Conservation (phyloP, 2,113 vertebrate species). For the Proteles cristata region DNA sequence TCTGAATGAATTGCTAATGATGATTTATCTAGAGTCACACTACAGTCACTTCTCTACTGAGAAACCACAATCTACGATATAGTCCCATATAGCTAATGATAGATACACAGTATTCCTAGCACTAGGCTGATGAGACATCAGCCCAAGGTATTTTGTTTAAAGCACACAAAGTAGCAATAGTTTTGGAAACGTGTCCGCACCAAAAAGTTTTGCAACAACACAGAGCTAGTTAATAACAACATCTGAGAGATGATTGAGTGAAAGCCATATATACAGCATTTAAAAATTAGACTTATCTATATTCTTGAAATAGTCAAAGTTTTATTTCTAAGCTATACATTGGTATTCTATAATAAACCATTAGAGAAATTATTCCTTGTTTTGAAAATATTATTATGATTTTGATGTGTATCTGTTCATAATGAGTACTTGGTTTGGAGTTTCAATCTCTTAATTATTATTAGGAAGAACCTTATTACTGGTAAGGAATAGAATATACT, state of each 20-base stretch:
- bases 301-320: slow-evolving; percentile 96
- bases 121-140: slow-evolving; percentile 83
- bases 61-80: slow-evolving; percentile 94
- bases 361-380: slow-evolving; percentile 97
- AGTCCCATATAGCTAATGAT: slow-evolving; percentile 94
- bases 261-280: slow-evolving; percentile 98
- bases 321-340: slow-evolving; percentile 98
- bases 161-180: slow-evolving; percentile 93
- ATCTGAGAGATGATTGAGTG: slow-evolving; percentile 91
- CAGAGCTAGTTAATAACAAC: slow-evolving; percentile 93
- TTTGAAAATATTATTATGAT: slow-evolving; percentile 96
- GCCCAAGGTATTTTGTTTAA: slow-evolving; percentile 89
- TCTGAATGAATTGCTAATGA: slow-evolving; percentile 93
- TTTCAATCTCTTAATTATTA: slow-evolving; percentile 92
- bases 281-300: slow-evolving; percentile 96
- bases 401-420: slow-evolving; percentile 92
- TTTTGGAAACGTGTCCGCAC: slow-evolving; percentile 93
- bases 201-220: slow-evolving; percentile 93
- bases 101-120: slow-evolving; percentile 94
- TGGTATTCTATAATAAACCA: slow-evolving; percentile 97
- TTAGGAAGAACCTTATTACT: slow-evolving; percentile 93
- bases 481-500: slow-evolving; percentile 92
- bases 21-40: slow-evolving; percentile 93
- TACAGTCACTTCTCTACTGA: slow-evolving; percentile 95
- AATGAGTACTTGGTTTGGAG: slow-evolving; percentile 91